Percentiles rank a stretch among this genome's conserved stretches.
These are phyloP conservation scores for Aporrectodea caliginosa DNA, from an alignment of 1,140 invertebrate species.

Conservation along the genomic window DNA sequence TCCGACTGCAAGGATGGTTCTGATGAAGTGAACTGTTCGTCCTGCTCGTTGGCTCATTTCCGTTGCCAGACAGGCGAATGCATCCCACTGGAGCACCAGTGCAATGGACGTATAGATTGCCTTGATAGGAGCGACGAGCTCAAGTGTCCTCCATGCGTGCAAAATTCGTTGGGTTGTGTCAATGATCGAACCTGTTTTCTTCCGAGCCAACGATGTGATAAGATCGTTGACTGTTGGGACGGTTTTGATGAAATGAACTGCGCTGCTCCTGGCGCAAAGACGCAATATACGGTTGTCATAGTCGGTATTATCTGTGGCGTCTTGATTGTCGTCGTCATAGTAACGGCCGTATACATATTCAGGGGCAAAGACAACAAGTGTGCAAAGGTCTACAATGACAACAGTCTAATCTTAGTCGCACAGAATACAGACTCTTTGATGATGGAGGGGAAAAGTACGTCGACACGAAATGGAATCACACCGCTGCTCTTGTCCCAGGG, in stretches of 20 bases:
- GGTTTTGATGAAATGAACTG: neutral
- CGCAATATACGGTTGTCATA: neutral
- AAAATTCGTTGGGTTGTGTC: conserved; percentile 76
- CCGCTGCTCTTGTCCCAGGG: neutral
- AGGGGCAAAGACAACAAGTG: neutral
- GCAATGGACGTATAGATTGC: conserved; percentile 63
- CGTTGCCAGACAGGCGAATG: conserved; percentile 61
- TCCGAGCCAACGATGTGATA: neutral
- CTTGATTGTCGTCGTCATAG: neutral
- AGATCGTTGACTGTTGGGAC: neutral
- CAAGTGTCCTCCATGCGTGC: conserved; percentile 77
- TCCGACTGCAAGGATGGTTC: conserved; percentile 85
- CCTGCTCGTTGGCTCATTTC: conserved; percentile 29
- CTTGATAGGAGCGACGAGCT: conserved; percentile 83
- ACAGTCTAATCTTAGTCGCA: neutral
- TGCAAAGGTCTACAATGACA: neutral
- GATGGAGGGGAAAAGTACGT: neutral
- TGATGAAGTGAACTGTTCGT: conserved; percentile 84
- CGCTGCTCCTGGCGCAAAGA: neutral
- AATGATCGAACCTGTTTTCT: conserved; percentile 60
- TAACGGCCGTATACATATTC: neutral
- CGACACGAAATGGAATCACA: neutral
- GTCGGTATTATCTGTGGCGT: neutral
- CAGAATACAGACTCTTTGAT: neutral
- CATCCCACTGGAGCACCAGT: conserved; percentile 78